phyloP scores from a whole-genome alignment of 1,140 invertebrate genomes.

The Acyrthosiphon pisum region DNA sequence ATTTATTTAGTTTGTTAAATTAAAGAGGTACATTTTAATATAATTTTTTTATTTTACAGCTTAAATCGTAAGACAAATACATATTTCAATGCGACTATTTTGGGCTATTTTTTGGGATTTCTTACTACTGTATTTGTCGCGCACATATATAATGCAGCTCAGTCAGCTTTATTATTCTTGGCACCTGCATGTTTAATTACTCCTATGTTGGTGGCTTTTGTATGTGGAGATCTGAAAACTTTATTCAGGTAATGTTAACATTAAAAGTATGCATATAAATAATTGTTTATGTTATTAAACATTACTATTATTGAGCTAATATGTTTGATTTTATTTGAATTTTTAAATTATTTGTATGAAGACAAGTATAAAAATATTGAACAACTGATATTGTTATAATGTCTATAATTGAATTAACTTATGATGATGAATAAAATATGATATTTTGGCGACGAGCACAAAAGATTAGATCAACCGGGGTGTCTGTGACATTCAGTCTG shows the following conservation, averaged over 20 bases:
- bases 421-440: too few species aligned
- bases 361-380: too few species aligned
- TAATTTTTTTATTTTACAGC: constrained; percentile 66
- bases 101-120: constrained; percentile 93
- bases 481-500: too few species aligned
- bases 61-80: constrained; percentile 84
- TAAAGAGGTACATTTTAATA: not conserved
- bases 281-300: not conserved
- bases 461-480: too few species aligned
- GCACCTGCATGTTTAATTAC: constrained; percentile 94
- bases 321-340: too few species aligned
- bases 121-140: constrained; percentile 95
- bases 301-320: too few species aligned
- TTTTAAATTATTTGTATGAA: too few species aligned
- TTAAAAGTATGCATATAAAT: not conserved
- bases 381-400: too few species aligned
- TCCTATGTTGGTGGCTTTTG: constrained; percentile 83
- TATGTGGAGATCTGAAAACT: constrained; percentile 90
- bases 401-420: too few species aligned
- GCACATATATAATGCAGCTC: constrained; percentile 98
- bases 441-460: too few species aligned
- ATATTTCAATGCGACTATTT: constrained; percentile 93
- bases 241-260: constrained; percentile 80
- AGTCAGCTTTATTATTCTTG: constrained; percentile 96
- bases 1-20: not conserved